Evolutionary conservation across 2,888 invertebrate species (phyloP), one percentile per base, ranked within the genome.

Genomic region (Sminthurides aquaticus): DNA sequence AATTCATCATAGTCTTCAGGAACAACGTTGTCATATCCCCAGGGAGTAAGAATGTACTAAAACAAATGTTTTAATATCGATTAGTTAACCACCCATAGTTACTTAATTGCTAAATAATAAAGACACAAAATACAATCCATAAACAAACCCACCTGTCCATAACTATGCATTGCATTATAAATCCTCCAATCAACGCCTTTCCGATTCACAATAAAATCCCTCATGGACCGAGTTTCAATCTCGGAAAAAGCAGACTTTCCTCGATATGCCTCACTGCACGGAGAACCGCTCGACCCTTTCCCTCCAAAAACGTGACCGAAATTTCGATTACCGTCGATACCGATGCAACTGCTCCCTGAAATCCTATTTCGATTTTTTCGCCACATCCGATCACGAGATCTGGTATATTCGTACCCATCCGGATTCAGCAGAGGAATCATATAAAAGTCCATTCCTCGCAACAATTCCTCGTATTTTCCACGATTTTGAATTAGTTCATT

Each of bases 221-320:
- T 52, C 52, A 52, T 52, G 5, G 22, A 3, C n/a, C n/a, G 5
- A 20, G 52, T 52, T 52, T 52, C 52, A 20, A n/a, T 5, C n/a
- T 52, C 52, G n/a, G 52, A 52, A 22, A 52, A 52, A 20, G 52
- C 52, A 20, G 5, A 5, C 8, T 5, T 15, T 15, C 52, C 52
- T n/a, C 52, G n/a, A n/a, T 52, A 52, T 5, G 52, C 22, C 20
- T 52, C 52, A 52, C 22, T 22, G 52, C 52, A 52, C 11, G 52
- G 52, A n/a, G n/a, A 5, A n/a, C 22, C 20, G n/a, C 52, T 52
- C 5, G 52, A 15, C 52, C 52, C 52, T 52, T 22, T 22, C 11
- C 52, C n/a, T 3, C 11, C 43, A 34, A 11, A 34, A 11, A 11
- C 43, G 43, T 34, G 43, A 5, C 43, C 43, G 43, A 34, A 34